A percentile compares a stretch with the other conserved stretches of the same genome.
These are phyloP conservation scores for Asbolus verrucosus DNA, from an alignment of 1,140 invertebrate species.

Conservation along the genomic window DNA sequence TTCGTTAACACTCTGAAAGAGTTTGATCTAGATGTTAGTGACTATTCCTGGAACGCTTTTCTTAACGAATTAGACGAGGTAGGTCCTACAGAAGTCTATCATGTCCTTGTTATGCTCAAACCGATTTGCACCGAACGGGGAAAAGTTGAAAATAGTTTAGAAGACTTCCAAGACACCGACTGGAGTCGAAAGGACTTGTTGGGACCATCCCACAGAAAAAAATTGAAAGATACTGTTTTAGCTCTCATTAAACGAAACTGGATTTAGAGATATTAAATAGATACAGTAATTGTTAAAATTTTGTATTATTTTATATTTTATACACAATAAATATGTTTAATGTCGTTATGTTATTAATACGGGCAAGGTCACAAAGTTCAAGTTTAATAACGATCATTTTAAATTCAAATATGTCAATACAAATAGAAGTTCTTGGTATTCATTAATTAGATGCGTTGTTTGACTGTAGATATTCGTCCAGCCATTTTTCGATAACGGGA, in stretches of 20 bases:
- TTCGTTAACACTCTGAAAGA: constrained; percentile 64
- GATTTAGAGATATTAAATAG: constrained; percentile 54
- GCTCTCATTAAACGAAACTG: constrained; percentile 59
- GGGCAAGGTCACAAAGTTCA: not conserved
- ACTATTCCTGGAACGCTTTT: constrained; percentile 60
- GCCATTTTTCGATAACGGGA: constrained; percentile 77
- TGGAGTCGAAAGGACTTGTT: constrained; percentile 62
- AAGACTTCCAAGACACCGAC: constrained; percentile 61
- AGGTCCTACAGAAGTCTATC: constrained; percentile 61
- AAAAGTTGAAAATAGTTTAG: constrained; percentile 60
- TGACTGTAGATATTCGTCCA: constrained; percentile 68
- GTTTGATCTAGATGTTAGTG: constrained; percentile 57
- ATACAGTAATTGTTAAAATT: not conserved
- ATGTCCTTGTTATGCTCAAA: constrained; percentile 63
- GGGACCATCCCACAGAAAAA: constrained; percentile 59
- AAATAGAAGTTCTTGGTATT: not conserved
- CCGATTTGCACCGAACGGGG: constrained; percentile 63
- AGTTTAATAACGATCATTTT: not conserved
- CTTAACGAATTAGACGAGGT: constrained; percentile 58
- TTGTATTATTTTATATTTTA: constrained; percentile 25
- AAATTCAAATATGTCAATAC: not conserved
- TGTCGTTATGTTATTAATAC: constrained; percentile 5
- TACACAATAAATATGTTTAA: constrained; percentile 32
- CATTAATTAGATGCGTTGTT: constrained; percentile 50
- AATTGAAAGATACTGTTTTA: constrained; percentile 61